Percentiles rank a stretch among this genome's conserved stretches.
Evolutionary conservation across 2,113 vertebrate genomes (phyloP).

Genomic region (Sphyrna mokarran): DNA sequence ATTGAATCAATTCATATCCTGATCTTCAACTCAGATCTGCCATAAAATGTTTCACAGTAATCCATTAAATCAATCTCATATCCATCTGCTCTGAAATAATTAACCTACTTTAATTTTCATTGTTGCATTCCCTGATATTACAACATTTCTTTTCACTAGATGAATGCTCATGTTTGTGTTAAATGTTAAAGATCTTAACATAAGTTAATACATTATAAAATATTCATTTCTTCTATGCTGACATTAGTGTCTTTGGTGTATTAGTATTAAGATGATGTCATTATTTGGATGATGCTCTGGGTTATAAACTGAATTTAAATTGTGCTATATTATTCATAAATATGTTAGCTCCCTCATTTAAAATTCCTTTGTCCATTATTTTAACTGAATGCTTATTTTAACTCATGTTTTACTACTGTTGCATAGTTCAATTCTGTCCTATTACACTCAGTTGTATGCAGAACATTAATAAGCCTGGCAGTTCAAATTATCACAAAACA

Average conservation of each 20-base stretch:
- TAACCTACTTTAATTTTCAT: neutral
- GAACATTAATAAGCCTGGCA: neutral
- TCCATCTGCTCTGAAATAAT: neutral
- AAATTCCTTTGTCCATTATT: neutral
- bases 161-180: neutral
- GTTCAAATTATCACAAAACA: neutral
- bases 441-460: too few relatives aligned
- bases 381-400: neutral
- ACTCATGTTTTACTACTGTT: neutral
- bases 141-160: neutral
- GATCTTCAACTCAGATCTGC: neutral
- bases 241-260: neutral
- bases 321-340: neutral
- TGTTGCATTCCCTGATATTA: neutral
- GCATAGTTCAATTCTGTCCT: neutral
- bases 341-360: neutral
- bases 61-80: neutral
- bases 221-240: neutral
- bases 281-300: neutral
- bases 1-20: neutral
- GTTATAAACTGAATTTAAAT: neutral
- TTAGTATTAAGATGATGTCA: neutral
- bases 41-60: neutral
- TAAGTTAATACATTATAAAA: neutral
- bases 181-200: neutral